A percentile compares a stretch with the other conserved stretches of the same genome.
Conservation (phyloP, 2,113 vertebrate genomes). For the Lophura nycthemera region DNA sequence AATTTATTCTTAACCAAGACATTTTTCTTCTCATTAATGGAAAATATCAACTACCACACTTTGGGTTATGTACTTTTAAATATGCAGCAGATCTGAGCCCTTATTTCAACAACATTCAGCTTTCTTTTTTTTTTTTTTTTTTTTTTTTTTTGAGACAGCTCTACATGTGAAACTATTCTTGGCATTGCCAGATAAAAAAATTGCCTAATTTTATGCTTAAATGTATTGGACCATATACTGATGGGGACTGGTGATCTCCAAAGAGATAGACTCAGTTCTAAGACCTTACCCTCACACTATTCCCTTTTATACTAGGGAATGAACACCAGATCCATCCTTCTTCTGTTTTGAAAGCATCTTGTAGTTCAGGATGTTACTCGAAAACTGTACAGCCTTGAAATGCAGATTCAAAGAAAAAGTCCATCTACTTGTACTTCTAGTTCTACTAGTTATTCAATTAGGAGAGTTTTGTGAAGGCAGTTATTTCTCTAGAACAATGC, state of each 20-base stretch:
- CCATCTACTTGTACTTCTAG: neutral
- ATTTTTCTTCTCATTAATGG: neutral
- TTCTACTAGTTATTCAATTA: neutral
- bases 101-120: neutral
- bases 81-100: neutral
- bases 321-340: neutral
- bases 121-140: neutral
- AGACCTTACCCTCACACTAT: neutral
- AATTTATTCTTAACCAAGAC: neutral
- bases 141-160: neutral
- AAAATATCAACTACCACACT: neutral
- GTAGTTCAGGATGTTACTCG: neutral
- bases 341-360: neutral
- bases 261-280: neutral
- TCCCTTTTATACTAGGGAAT: neutral
- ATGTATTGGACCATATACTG: neutral
- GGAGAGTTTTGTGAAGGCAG: neutral
- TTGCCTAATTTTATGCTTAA: neutral
- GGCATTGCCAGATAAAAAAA: neutral
- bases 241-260: neutral
- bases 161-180: neutral
- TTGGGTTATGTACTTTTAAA: neutral
- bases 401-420: neutral
- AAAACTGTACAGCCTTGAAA: neutral
- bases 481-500: neutral